Evolutionary conservation across 2,113 vertebrate species (phyloP).

Genomic region (Sisor rabdophorus): DNA sequence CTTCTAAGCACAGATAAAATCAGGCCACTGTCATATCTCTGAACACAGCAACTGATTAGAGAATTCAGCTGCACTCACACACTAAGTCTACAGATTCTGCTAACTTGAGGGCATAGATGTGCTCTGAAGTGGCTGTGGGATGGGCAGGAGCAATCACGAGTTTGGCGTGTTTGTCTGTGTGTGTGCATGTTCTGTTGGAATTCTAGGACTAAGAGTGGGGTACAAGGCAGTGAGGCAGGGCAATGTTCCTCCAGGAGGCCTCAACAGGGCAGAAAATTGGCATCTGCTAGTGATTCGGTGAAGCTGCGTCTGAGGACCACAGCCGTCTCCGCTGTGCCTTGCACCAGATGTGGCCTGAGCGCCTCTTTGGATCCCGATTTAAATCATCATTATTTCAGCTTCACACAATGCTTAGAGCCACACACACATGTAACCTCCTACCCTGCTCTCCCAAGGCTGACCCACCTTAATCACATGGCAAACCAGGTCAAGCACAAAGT

Average conservation of each 20-base stretch:
- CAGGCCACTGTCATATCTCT: slow-evolving; percentile 30
- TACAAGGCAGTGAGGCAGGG: slow-evolving; percentile 32
- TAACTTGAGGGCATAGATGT: slow-evolving; percentile 45
- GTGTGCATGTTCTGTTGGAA: slow-evolving; percentile 38
- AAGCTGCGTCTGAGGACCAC: slow-evolving; percentile 64
- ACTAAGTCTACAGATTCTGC: slow-evolving; percentile 14
- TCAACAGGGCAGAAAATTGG: slow-evolving; percentile 74
- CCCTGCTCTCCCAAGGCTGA: slow-evolving; percentile 29
- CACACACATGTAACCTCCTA: slow-evolving; percentile 18
- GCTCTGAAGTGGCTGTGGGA: slow-evolving; percentile 35
- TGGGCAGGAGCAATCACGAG: slow-evolving; percentile 29
- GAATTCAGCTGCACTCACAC: not conserved
- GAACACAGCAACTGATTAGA: slow-evolving; percentile 17
- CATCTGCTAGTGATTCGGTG: slow-evolving; percentile 72
- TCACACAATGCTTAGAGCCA: slow-evolving; percentile 53
- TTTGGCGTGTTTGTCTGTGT: slow-evolving; percentile 32
- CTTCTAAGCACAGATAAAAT: slow-evolving; percentile 21
- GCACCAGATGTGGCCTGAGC: slow-evolving; percentile 72
- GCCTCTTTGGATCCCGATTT: slow-evolving; percentile 53
- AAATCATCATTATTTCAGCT: slow-evolving; percentile 68
- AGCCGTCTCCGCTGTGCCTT: slow-evolving; percentile 65
- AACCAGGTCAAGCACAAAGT: slow-evolving; percentile 50
- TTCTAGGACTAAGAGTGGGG: slow-evolving; percentile 17
- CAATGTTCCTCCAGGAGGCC: slow-evolving; percentile 58
- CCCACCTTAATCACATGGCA: slow-evolving; percentile 43